Conservation (phyloP, 1,140 invertebrate genomes). For the Papilio polytes region DNA sequence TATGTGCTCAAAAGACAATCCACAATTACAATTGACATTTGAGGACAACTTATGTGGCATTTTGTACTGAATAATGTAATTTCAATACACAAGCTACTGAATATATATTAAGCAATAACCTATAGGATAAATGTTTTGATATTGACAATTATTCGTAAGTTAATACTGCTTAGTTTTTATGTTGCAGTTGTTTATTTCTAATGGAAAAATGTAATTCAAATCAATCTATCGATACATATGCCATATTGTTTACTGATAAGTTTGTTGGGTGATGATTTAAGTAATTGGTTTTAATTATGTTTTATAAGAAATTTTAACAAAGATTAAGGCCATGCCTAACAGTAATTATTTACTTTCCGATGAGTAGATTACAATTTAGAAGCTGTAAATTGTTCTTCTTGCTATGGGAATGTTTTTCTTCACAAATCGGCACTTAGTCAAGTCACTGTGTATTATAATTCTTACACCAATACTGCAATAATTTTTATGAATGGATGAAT, state of each 20-base stretch:
- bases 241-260: conserved; percentile 82
- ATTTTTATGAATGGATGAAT: conserved; percentile 76
- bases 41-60: conserved; percentile 74
- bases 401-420: conserved; percentile 59
- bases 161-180: conserved; percentile 80
- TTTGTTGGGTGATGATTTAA: conserved; percentile 70
- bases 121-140: conserved; percentile 83
- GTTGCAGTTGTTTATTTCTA: conserved; percentile 80
- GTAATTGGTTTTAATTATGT: conserved; percentile 61
- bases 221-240: conserved; percentile 78
- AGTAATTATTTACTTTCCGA: conserved; percentile 55
- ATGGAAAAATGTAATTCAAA: conserved; percentile 78
- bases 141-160: conserved; percentile 81
- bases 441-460: conserved; percentile 77
- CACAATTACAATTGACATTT: conserved; percentile 69
- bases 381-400: conserved; percentile 68
- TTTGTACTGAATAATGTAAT: conserved; percentile 81
- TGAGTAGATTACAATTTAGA: conserved; percentile 55
- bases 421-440: conserved; percentile 77
- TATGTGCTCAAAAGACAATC: conserved; percentile 82
- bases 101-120: conserved; percentile 82
- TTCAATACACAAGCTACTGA: conserved; percentile 78
- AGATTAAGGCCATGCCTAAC: conserved; percentile 64
- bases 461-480: conserved; percentile 77
- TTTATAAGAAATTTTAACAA: conserved; percentile 62